These are phyloP conservation scores for Tolypeutes matacus DNA, from an alignment of 2,797 vertebrate genomes.

Conservation along the genomic window DNA sequence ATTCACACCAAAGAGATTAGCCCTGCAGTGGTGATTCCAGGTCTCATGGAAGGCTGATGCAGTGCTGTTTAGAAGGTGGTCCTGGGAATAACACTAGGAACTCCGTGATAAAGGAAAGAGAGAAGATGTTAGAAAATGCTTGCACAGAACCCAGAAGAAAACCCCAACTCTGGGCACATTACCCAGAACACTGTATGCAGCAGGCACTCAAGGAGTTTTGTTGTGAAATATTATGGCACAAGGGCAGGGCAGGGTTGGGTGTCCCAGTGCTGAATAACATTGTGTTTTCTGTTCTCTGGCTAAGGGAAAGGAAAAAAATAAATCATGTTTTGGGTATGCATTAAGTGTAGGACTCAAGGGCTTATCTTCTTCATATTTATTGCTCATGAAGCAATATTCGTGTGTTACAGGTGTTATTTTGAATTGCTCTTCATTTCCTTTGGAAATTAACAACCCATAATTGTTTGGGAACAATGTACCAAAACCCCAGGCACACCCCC, in stretches of 20 bases:
- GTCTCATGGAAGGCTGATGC: not conserved
- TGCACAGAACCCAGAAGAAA: constrained; percentile 57
- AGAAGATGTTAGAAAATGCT: constrained; percentile 59
- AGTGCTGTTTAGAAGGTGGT: constrained; percentile 27
- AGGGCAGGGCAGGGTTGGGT: not conserved
- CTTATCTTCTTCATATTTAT: constrained; percentile 77
- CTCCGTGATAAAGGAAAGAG: constrained; percentile 46
- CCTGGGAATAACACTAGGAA: constrained; percentile 21
- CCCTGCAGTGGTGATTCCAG: not conserved
- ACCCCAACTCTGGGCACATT: not conserved
- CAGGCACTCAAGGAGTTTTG: constrained; percentile 53
- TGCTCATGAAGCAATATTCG: constrained; percentile 71
- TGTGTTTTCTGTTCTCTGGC: constrained; percentile 59
- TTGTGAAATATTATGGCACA: constrained; percentile 33
- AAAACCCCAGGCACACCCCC: not conserved
- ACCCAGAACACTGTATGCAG: not conserved
- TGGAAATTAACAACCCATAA: constrained; percentile 77
- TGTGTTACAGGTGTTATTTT: constrained; percentile 67
- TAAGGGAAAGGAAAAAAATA: constrained; percentile 73
- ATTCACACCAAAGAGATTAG: constrained; percentile 22
- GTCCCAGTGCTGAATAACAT: constrained; percentile 28
- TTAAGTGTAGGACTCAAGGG: constrained; percentile 73
- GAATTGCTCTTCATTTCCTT: constrained; percentile 69
- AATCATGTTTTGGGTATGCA: constrained; percentile 54
- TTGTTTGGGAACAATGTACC: constrained; percentile 69